A percentile compares a stretch with the other conserved stretches of the same genome.
These are phyloP conservation scores for Gallinago jamesoni DNA, from an alignment of 2,113 vertebrate genomes.

Conservation along the genomic window DNA sequence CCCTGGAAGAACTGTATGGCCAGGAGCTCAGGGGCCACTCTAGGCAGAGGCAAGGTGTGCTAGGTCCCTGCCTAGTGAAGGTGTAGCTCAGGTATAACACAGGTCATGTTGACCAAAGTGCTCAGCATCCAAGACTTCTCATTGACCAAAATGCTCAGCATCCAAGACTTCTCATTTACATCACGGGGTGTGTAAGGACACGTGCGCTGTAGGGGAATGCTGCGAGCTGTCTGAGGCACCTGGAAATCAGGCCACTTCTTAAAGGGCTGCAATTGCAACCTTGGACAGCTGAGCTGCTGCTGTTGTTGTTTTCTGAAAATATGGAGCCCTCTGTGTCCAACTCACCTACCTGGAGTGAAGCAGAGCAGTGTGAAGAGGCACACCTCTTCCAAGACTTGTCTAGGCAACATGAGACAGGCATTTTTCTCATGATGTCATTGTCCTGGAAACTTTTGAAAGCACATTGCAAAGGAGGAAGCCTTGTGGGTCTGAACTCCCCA, in stretches of 20 bases:
- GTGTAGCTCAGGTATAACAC: not conserved
- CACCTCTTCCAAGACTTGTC: conserved; percentile 17
- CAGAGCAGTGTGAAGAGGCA: not conserved
- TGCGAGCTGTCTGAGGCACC: not conserved
- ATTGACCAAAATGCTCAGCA: not conserved
- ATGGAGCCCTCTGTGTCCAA: not conserved
- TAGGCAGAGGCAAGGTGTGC: not conserved
- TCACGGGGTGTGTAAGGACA: not conserved
- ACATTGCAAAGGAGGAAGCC: conserved; percentile 56
- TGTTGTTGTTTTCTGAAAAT: not conserved
- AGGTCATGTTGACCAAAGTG: not conserved
- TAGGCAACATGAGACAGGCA: conserved; percentile 47
- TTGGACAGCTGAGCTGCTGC: not conserved
- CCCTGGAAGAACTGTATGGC: not conserved
- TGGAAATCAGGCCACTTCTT: not conserved
- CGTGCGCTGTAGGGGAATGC: fast-evolving
- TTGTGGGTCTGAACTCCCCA: conserved; percentile 64
- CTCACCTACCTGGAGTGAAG: not conserved
- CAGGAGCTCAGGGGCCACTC: not conserved
- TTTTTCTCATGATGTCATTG: conserved; percentile 64
- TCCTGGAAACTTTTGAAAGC: conserved; percentile 70
- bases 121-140: not conserved
- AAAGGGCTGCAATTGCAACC: not conserved
- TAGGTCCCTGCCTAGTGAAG: not conserved
- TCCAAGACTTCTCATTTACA: not conserved